Conservation (phyloP, 1,140 invertebrate species). For the Apis mellifera region DNA sequence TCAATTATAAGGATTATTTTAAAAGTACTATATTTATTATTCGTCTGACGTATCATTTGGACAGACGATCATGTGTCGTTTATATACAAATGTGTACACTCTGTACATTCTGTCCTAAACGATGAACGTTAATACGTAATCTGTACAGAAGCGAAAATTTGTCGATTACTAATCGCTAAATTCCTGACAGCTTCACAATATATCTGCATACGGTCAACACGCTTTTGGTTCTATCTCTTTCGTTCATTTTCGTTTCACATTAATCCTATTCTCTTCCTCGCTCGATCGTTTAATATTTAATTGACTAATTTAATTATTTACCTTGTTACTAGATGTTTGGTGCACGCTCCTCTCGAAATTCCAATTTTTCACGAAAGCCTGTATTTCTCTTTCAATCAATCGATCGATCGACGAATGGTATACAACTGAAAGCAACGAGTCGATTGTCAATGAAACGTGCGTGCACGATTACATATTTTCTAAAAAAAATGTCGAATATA, state of each 20-base stretch:
- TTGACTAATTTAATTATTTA: conserved; percentile 66
- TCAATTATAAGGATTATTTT: conserved; percentile 47
- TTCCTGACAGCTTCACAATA: conserved; percentile 30
- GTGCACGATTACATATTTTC: not conserved
- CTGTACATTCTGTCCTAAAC: conserved; percentile 65
- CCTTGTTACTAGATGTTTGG: conserved; percentile 33
- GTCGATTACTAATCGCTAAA: conserved; percentile 33
- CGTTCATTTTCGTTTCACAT: not conserved
- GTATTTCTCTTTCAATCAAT: not conserved
- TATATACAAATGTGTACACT: conserved; percentile 77
- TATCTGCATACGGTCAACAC: conserved; percentile 36
- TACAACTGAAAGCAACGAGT: not conserved
- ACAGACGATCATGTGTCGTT: conserved; percentile 59
- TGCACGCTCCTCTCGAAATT: conserved; percentile 22
- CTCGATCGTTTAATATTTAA: conserved; percentile 54
- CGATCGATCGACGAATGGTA: not conserved
- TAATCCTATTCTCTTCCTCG: too few species aligned
- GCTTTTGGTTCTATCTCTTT: conserved; percentile 13
- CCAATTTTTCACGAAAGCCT: not conserved
- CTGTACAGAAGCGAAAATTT: conserved; percentile 70
- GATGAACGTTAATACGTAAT: conserved; percentile 61
- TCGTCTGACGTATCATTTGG: conserved; percentile 37
- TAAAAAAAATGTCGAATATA: not conserved
- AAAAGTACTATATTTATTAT: conserved; percentile 71
- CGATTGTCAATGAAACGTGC: not conserved